Evolutionary conservation across 2,113 vertebrate genomes (phyloP).

Genomic region (Cinclus cinclus): DNA sequence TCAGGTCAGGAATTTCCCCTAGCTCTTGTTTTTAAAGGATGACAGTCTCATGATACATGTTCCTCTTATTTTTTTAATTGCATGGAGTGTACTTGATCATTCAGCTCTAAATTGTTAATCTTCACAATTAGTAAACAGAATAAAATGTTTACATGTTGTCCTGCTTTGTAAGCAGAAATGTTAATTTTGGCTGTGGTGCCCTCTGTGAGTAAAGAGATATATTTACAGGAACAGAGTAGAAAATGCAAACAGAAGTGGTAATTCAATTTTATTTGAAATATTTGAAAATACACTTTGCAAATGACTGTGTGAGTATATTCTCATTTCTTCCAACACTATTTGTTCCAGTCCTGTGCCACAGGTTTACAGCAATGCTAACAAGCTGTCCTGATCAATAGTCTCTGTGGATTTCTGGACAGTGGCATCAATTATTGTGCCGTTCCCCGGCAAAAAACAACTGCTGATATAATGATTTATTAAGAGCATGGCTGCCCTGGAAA

Average conservation of each 20-base stretch:
- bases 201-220: background rate
- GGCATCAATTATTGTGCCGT: background rate
- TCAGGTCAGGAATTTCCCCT: background rate
- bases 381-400: background rate
- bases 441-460: constrained; percentile 5
- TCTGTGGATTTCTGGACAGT: background rate
- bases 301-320: background rate
- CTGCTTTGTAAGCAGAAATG: background rate
- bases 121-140: background rate
- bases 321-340: background rate
- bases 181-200: background rate
- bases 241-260: background rate
- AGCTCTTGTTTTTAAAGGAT: background rate
- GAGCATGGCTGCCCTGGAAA: background rate
- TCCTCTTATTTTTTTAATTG: background rate
- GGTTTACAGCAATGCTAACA: background rate
- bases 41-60: background rate
- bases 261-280: background rate
- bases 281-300: background rate
- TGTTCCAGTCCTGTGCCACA: background rate
- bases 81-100: background rate
- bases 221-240: background rate
- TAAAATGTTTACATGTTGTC: background rate
- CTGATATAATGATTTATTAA: constrained; percentile 67
- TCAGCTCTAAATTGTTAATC: background rate